Evolutionary conservation across 2,797 vertebrate genomes (phyloP), one percentile per base, ranked within the genome.

Genomic region (Pteronotus mesoamericanus): DNA sequence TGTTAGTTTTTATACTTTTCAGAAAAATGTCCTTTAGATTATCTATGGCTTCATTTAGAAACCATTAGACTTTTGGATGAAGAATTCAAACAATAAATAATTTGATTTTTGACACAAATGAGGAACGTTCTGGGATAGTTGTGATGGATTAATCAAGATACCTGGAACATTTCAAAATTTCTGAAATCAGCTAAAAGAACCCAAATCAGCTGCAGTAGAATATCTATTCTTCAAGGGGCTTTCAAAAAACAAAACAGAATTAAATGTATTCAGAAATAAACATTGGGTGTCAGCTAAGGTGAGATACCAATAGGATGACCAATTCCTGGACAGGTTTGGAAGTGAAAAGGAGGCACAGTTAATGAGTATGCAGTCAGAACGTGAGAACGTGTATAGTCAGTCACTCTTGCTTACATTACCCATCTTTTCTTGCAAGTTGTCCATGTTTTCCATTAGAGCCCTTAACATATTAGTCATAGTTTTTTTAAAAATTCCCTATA

Each of bases 81-180:
- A 90, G 14, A 89, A 19, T 55, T 92, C 2, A 82, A 94, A 44
- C 18, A 79, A 78, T 51, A 83, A 57, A n/a, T 21, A 57, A 37
- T 87, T 87, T 34, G 32, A 71, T 91, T 80, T 87, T 88, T 84
- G 91, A 64, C n/a, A 32, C 24, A 72, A 91, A 84, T 86, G 91
- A 95, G 34, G 1, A 75, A 57, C 7, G 0, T 83, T 42, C 32
- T 94, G 19, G 32, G 9, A 39, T 55, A 42, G n/a, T 86, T 94
- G 59, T 59, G 32, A 84, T 87, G 53, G 29, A 11, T 42, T 57
- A 57, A 57, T 84, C 14, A 89, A 83, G 74, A 71, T 26, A 66
- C 29, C 18, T 77, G 48, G 6, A 77, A 85, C 72, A 16, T 85
- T 95, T 71, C 37, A 92, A 19, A 69, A 32, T 86, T 75, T 69